A percentile compares a stretch with the other conserved stretches of the same genome.
phyloP scores from a whole-genome alignment of 2,888 invertebrate species.

The Stenoptilia bipunctidactyla region DNA sequence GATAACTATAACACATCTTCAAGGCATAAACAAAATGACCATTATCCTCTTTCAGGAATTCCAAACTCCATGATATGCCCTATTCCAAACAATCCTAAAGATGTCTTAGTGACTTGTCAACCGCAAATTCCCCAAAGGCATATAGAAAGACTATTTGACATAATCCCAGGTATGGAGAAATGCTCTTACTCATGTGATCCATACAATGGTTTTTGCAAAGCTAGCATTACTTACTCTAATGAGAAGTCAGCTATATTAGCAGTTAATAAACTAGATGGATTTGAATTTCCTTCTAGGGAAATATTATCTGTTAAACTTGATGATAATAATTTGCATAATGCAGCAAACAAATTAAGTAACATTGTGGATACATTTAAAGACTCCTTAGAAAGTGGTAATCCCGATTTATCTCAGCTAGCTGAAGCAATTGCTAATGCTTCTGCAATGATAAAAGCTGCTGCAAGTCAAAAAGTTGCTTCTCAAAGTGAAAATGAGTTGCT shows the following conservation, averaged over 20 bases:
- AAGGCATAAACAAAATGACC: neutral
- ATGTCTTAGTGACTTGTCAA: constrained; percentile 79
- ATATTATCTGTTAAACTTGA: constrained; percentile 82
- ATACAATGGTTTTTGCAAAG: constrained; percentile 57
- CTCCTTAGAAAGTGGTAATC: constrained; percentile 36
- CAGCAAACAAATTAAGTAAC: constrained; percentile 40
- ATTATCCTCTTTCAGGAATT: constrained; percentile 13
- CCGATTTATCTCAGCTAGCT: constrained; percentile 76
- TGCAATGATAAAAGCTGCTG: constrained; percentile 78
- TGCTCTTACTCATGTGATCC: constrained; percentile 58
- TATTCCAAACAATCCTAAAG: constrained; percentile 63
- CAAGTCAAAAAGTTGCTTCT: constrained; percentile 23
- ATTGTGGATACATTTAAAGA: constrained; percentile 52
- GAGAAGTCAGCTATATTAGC: constrained; percentile 71
- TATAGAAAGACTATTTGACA: constrained; percentile 86
- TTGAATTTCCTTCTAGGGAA: constrained; percentile 93
- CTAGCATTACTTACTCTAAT: constrained; percentile 41
- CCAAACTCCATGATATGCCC: constrained; percentile 14
- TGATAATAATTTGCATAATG: constrained; percentile 43
- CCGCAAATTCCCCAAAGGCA: constrained; percentile 81
- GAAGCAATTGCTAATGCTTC: constrained; percentile 85
- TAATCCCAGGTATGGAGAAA: constrained; percentile 76
- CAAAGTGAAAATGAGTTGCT: constrained; percentile 21
- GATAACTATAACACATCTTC: constrained; percentile 4
- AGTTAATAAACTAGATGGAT: constrained; percentile 87